Evolutionary conservation across 2,797 vertebrate genomes (phyloP), one percentile per base, ranked within the genome.

Genomic region (Petrocephalus schoutedeni): DNA sequence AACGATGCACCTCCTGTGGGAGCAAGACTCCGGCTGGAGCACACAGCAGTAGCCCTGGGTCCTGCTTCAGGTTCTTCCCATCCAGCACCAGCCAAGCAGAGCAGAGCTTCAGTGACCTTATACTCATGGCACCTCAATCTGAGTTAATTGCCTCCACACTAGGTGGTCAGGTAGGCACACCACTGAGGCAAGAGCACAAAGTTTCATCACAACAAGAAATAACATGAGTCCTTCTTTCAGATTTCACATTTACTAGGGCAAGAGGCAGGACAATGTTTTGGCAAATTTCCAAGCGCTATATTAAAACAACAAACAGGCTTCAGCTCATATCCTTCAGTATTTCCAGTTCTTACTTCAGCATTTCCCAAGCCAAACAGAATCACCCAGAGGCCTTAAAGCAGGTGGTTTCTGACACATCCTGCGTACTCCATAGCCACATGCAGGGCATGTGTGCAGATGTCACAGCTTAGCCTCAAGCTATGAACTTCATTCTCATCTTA

Each of bases 161-260:
- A 12, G 12, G 51, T 2, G 51, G 12, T 21, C 49, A 84, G 82
- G 82, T 12, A 84, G 49, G 19, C 9, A 41, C 41, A 80, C 41
- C 74, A 80, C 41, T 49, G 4, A 54, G 23, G 51, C 82, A 54
- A 23, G 82, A 53, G 32, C 21, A 54, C 10, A 0, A 54, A 54
- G 51, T 21, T 84, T 54, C n/a, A 54, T 54, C 51, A 23, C n/a
- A 12, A 54, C 2, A 2, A 53, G 49, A 23, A 53, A 84, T 53
- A 10, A 82, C 9, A 54, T 51, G 23, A 84, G 49, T 53, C 82
- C 82, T 28, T 53, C 82, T 12, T 84, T 84, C 82, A 84, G 21
- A 84, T 84, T 84, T 84, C 82, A 84, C 51, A 84, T 84, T 84
- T 84, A 84, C 45, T 84, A 84, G 82, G 82, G 51, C 82, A 23